These are phyloP conservation scores for Drosophila recens DNA, from an alignment of 2,888 invertebrate species.

Conservation along the genomic window DNA sequence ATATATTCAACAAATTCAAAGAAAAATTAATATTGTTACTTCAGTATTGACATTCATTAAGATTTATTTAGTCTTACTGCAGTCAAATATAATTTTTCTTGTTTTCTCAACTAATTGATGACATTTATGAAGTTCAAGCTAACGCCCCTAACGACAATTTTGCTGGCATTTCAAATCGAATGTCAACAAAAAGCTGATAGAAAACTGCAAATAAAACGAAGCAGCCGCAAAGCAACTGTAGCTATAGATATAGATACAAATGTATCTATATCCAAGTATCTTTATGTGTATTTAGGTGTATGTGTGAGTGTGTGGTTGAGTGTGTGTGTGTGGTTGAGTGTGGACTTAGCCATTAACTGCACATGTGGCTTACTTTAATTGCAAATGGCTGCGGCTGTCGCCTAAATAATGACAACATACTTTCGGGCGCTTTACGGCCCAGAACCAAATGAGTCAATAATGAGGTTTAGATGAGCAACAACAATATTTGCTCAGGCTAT, in stretches of 20 bases:
- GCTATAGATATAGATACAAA: constrained; percentile 15
- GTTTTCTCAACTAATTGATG: constrained; percentile 24
- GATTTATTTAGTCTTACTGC: background rate
- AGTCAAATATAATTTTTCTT: background rate
- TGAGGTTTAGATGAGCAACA: constrained; percentile 66
- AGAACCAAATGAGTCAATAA: constrained; percentile 71
- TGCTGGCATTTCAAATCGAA: constrained; percentile 46
- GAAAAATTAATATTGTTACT: background rate
- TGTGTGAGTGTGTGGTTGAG: constrained; percentile 22
- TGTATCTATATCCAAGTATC: constrained; percentile 1
- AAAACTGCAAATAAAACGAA: constrained; percentile 57
- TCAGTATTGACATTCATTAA: background rate
- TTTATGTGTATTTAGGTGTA: constrained; percentile 7
- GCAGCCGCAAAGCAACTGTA: constrained; percentile 17
- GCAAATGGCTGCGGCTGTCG: constrained; percentile 67
- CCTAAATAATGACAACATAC: constrained; percentile 73
- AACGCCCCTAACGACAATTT: constrained; percentile 37
- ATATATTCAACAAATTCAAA: no score
- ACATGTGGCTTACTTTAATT: constrained; percentile 71
- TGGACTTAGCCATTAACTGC: constrained; percentile 69
- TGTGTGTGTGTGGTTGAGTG: constrained; percentile 40
- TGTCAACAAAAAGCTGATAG: constrained; percentile 57
- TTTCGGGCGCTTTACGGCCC: constrained; percentile 62
- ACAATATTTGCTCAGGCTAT: constrained; percentile 53
- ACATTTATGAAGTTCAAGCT: constrained; percentile 22